Base-by-base conservation (phyloP, 2,797 vertebrate genomes). In the Melopsittacus undulatus region DNA sequence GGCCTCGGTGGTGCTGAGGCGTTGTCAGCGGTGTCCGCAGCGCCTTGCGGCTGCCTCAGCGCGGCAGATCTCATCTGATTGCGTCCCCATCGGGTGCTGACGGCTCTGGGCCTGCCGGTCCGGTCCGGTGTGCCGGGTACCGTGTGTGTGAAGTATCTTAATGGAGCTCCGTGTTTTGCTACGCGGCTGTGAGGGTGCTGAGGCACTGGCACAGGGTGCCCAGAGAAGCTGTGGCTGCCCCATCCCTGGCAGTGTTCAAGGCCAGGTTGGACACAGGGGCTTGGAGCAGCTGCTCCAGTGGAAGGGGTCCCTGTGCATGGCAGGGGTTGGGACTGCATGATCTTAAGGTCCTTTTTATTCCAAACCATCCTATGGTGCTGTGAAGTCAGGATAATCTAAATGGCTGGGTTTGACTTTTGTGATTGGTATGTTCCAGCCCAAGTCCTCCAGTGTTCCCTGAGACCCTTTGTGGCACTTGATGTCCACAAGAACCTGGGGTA, bases 401-500 rank as follows among this genome's bases (percentile, higher is more conserved):
- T 5, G 29, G 2, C 34, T 43, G 3, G 34, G 16, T n/a, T 40
- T 21, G 54, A 4, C 3, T 11, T 7, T 12, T 26, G 54, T 3
- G n/a, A 29, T 32, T 45, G 2, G 2, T 42, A 4, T 4, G 2
- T 54, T 74, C 18, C 13, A 43, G 36, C 11, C 4, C 13, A 7
- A 48, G 51, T 18, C 23, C 19, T 56, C 22, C 34, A 6, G 3
- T 11, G 26, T 27, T 34, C n/a, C 17, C 16, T 11, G 26, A 64
- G 88, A 45, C 9, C 8, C 24, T 64, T 5, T 0, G 7, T 61
- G 48, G 30, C 5, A 0, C 19, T 29, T 24, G 56, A 64, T 57
- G 43, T 3, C 68, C 1, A 0, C 27, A 48, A 43, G 62, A 61
- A 4, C 2, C 5, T 5, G 0, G 30, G 27, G 17, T 63, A 5